phyloP scores from a whole-genome alignment of 2,797 vertebrate genomes.

The Lerista edwardsae region DNA sequence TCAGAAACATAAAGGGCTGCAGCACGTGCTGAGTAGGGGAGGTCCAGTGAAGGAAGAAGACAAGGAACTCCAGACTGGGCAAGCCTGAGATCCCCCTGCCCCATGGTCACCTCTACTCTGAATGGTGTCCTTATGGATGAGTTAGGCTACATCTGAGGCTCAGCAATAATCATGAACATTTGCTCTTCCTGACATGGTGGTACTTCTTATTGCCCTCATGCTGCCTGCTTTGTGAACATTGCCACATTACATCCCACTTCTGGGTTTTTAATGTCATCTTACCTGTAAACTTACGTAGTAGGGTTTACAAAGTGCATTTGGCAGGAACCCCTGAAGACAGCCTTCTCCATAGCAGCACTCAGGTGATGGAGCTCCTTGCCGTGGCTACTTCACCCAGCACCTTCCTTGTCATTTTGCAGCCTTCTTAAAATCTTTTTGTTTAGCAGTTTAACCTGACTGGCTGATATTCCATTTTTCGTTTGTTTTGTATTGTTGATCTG shows the following conservation, averaged over 20 bases:
- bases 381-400: too few relatives aligned
- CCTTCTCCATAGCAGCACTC: too few relatives aligned
- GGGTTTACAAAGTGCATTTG: background rate
- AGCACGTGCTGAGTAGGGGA: background rate
- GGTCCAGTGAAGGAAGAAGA: background rate
- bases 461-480: too few relatives aligned
- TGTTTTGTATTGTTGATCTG: too few relatives aligned
- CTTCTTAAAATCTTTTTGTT: too few relatives aligned
- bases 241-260: background rate
- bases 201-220: background rate
- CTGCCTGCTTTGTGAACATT: background rate
- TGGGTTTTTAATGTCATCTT: background rate
- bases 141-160: background rate
- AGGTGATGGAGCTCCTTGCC: too few relatives aligned
- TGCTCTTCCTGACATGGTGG: conserved; percentile 1
- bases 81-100: background rate
- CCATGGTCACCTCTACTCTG: too few relatives aligned
- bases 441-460: too few relatives aligned
- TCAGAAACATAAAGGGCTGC: too few relatives aligned
- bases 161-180: conserved; percentile 15
- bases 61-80: background rate
- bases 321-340: too few relatives aligned
- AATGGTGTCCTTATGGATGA: background rate
- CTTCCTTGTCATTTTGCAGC: too few relatives aligned
- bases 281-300: background rate